Evolutionary conservation across 1,140 invertebrate species (phyloP).

Genomic region (Cardiocondyla obscurior): DNA sequence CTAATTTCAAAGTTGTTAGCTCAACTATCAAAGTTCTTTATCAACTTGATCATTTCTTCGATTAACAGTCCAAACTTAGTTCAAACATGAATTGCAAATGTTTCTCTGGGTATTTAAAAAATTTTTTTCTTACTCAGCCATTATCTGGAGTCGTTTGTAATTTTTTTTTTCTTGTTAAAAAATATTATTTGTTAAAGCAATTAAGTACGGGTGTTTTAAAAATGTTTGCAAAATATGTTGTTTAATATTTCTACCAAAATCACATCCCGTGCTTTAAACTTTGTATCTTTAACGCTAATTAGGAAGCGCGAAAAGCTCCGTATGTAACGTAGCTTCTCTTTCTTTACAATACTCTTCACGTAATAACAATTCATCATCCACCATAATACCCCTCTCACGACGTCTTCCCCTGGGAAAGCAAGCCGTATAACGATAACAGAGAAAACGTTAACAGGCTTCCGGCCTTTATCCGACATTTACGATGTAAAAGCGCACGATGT

Average conservation of each 20-base stretch:
- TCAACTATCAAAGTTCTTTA: slow-evolving; percentile 2
- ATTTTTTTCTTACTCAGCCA: neutral
- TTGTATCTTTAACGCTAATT: neutral
- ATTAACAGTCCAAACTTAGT: slow-evolving; percentile 10
- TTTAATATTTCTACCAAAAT: neutral
- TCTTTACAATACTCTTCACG: slow-evolving; percentile 8
- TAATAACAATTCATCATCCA: slow-evolving; percentile 25
- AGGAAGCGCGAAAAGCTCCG: neutral
- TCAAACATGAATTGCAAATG: neutral
- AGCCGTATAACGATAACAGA: neutral
- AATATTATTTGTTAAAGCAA: neutral
- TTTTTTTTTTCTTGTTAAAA: neutral
- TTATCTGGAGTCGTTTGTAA: too few relatives aligned
- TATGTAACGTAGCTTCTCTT: slow-evolving; percentile 15
- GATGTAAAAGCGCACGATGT: slow-evolving; percentile 13
- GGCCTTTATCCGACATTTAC: slow-evolving; percentile 10
- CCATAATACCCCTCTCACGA: neutral
- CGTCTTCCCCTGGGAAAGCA: neutral
- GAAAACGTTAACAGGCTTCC: slow-evolving; percentile 28
- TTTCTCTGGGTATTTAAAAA: neutral
- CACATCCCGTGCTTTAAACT: neutral
- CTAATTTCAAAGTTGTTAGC: slow-evolving; percentile 7
- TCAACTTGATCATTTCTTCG: neutral
- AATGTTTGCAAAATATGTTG: neutral
- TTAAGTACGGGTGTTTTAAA: neutral